A percentile compares a stretch with the other conserved stretches of the same genome.
Evolutionary conservation across 2,888 invertebrate genomes (phyloP).

Genomic region (Plusia festucae): DNA sequence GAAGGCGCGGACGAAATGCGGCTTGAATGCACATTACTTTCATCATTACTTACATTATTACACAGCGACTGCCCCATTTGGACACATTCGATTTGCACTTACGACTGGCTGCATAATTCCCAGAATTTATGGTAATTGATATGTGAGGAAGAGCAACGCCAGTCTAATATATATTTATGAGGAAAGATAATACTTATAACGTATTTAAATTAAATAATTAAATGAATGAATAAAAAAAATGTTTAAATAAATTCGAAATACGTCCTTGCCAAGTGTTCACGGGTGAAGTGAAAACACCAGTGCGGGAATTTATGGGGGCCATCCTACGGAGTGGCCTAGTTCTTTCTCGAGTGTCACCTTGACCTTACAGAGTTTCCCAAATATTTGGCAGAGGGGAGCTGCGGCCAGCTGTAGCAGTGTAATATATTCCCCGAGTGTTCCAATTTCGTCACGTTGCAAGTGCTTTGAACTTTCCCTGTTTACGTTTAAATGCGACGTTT

Average conservation of each 20-base stretch:
- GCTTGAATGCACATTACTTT: conserved; percentile 67
- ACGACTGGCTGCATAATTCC: conserved; percentile 48
- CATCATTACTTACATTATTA: conserved; percentile 65
- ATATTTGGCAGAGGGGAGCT: conserved; percentile 55
- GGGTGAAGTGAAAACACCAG: conserved; percentile 48
- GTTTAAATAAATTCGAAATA: conserved; percentile 47
- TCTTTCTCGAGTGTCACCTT: conserved; percentile 38
- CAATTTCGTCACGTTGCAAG: conserved; percentile 47
- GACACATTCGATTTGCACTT: conserved; percentile 55
- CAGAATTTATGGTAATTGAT: conserved; percentile 56
- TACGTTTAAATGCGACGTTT: conserved; percentile 27
- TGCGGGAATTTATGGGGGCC: conserved; percentile 40
- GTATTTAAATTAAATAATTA: no score
- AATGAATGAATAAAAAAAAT: no score
- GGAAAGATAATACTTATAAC: no score
- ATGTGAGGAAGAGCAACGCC: conserved; percentile 45
- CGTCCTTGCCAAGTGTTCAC: conserved; percentile 51
- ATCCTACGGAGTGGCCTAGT: conserved; percentile 46
- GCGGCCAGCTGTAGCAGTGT: conserved; percentile 44
- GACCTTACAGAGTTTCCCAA: conserved; percentile 51
- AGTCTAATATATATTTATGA: conserved; percentile 52
- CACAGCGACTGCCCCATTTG: conserved; percentile 53
- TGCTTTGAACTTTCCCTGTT: conserved; percentile 38
- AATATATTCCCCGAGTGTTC: conserved; percentile 52
- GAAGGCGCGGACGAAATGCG: conserved; percentile 61